These are phyloP conservation scores for Circaetus gallicus DNA, from an alignment of 2,113 vertebrate genomes.

Conservation along the genomic window DNA sequence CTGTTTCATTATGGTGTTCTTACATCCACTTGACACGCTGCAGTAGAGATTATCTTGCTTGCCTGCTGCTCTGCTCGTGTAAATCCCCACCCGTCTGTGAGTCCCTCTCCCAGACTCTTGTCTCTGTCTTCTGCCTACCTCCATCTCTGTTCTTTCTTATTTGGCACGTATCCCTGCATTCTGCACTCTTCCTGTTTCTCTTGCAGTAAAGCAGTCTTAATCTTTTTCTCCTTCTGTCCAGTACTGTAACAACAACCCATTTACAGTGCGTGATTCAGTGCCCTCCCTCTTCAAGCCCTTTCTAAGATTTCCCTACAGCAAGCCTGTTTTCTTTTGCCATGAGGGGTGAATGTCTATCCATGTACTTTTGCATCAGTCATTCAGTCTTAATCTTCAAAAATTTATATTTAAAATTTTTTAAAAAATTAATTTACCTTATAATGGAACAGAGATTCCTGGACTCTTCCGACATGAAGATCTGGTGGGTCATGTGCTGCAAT, in stretches of 20 bases:
- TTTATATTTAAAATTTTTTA: background rate
- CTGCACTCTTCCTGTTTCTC: background rate
- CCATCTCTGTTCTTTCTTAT: background rate
- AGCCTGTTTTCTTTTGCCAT: background rate
- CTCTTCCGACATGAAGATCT: background rate
- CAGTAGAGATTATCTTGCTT: constrained; percentile 3
- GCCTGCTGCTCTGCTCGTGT: background rate
- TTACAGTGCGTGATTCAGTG: background rate
- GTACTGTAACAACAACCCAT: background rate
- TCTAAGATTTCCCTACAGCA: background rate
- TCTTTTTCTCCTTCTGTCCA: background rate
- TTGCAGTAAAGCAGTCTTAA: background rate
- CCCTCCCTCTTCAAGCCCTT: background rate
- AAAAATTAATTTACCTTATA: background rate
- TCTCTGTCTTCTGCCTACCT: background rate
- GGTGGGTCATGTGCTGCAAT: background rate
- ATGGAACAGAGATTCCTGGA: background rate
- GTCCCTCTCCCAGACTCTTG: background rate
- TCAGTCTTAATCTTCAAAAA: background rate
- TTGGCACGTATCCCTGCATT: background rate
- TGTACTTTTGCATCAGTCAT: background rate
- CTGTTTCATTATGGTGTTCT: background rate
- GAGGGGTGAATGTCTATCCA: background rate
- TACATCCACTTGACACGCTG: background rate
- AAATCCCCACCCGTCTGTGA: background rate